These are phyloP conservation scores for Clanis bilineata DNA, from an alignment of 2,888 invertebrate species.

Conservation along the genomic window DNA sequence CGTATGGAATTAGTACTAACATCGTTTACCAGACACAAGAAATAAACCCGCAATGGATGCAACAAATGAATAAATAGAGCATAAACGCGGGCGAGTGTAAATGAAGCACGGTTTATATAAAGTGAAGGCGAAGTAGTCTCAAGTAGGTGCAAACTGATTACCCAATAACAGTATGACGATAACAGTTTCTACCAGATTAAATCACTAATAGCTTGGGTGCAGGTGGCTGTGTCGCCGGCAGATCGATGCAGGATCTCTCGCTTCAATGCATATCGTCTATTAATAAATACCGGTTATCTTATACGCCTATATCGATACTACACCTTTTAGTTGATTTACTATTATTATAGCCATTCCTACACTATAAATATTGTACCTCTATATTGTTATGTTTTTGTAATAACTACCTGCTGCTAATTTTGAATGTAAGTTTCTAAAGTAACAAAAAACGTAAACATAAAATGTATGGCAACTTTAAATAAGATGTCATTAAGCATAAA, in stretches of 20 bases:
- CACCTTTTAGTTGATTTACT: not conserved
- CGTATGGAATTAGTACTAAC: too few species aligned
- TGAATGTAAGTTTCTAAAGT: too few species aligned
- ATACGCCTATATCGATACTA: conserved; percentile 23
- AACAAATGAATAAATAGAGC: not conserved
- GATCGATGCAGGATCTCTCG: conserved; percentile 27
- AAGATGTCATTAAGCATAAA: not conserved
- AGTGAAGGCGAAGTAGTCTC: not conserved
- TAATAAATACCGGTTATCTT: conserved; percentile 30
- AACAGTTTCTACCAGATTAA: conserved; percentile 5
- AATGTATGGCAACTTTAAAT: too few species aligned
- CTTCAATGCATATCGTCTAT: conserved; percentile 28
- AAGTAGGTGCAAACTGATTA: conserved; percentile 7
- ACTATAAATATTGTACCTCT: not conserved
- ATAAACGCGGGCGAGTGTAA: not conserved
- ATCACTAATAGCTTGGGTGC: conserved; percentile 6
- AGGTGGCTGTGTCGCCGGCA: conserved; percentile 23
- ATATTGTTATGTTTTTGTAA: too few species aligned
- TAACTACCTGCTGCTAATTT: too few species aligned
- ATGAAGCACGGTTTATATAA: not conserved
- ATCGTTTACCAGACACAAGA: too few species aligned
- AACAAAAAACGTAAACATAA: too few species aligned
- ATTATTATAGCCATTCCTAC: too few species aligned
- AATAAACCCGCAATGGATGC: too few species aligned
- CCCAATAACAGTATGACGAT: conserved; percentile 10